A percentile compares a stretch with the other conserved stretches of the same genome.
Conservation (phyloP, 2,888 invertebrate genomes). For the Drosophila greeni region DNA sequence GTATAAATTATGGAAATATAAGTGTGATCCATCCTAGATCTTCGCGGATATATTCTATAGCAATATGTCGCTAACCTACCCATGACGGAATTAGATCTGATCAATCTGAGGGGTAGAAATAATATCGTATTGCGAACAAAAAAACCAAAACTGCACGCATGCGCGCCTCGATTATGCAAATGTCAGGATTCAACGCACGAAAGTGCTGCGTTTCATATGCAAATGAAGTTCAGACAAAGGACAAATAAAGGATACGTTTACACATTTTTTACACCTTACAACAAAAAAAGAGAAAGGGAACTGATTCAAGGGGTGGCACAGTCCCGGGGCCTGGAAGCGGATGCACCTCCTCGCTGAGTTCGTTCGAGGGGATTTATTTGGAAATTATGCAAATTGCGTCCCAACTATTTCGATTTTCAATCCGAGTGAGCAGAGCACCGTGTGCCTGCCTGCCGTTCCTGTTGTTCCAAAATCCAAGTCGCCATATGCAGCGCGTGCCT, state of each 20-base stretch:
- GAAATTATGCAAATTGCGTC: conserved; percentile 72
- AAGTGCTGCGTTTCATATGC: conserved; percentile 70
- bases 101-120: conserved; percentile 24
- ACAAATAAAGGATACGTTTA: conserved; percentile 64
- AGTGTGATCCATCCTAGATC: neutral
- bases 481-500: conserved; percentile 50
- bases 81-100: conserved; percentile 13
- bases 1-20: neutral
- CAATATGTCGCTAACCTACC: conserved; percentile 9
- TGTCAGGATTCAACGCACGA: conserved; percentile 20
- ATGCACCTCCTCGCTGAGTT: conserved; percentile 49
- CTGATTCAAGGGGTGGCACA: conserved; percentile 45
- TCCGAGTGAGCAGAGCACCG: conserved; percentile 19
- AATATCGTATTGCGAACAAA: conserved; percentile 4
- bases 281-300: conserved; percentile 37
- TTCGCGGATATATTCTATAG: neutral
- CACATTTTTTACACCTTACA: conserved; percentile 72
- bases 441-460: conserved; percentile 12
- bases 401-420: conserved; percentile 56
- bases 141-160: conserved; percentile 58
- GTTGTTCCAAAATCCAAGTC: conserved; percentile 14
- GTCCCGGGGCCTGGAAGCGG: conserved; percentile 11
- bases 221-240: conserved; percentile 55
- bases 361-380: conserved; percentile 53
- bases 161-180: conserved; percentile 68